Evolutionary conservation across 2,113 vertebrate genomes (phyloP).

Genomic region (Corythornis vintsioides): DNA sequence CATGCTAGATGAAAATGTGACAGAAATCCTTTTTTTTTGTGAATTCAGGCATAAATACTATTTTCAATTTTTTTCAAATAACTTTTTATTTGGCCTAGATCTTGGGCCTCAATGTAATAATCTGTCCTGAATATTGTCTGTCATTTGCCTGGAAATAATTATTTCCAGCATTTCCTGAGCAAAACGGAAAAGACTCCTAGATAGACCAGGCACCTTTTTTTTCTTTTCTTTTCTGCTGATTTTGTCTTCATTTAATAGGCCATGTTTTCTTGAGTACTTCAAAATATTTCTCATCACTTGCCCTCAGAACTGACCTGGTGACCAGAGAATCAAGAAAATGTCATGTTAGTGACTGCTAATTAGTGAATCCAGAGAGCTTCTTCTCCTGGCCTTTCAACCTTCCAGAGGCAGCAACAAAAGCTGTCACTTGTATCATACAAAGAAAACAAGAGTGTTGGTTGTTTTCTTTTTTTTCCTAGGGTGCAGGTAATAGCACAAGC

Average conservation of each 20-base stretch:
- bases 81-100: not conserved
- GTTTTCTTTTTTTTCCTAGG: not conserved
- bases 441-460: conserved; percentile 65
- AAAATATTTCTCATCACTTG: conserved; percentile 64
- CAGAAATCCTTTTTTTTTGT: conserved; percentile 6
- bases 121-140: not conserved
- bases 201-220: not conserved
- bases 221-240: not conserved
- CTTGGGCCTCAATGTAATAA: not conserved
- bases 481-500: conserved; percentile 14
- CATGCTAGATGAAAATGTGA: not conserved
- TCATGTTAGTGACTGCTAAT: conserved; percentile 86
- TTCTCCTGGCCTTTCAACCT: conserved; percentile 78
- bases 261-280: conserved; percentile 55
- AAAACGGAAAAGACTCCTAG: not conserved
- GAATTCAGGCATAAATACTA: not conserved
- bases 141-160: conserved; percentile 13
- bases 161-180: conserved; percentile 10
- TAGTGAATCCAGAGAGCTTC: conserved; percentile 75
- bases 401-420: conserved; percentile 56
- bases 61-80: not conserved
- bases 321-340: conserved; percentile 78
- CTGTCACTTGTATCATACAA: conserved; percentile 77
- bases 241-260: not conserved
- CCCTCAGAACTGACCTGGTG: conserved; percentile 76